phyloP scores from a whole-genome alignment of 2,888 invertebrate genomes.

The Pandemis heparana region DNA sequence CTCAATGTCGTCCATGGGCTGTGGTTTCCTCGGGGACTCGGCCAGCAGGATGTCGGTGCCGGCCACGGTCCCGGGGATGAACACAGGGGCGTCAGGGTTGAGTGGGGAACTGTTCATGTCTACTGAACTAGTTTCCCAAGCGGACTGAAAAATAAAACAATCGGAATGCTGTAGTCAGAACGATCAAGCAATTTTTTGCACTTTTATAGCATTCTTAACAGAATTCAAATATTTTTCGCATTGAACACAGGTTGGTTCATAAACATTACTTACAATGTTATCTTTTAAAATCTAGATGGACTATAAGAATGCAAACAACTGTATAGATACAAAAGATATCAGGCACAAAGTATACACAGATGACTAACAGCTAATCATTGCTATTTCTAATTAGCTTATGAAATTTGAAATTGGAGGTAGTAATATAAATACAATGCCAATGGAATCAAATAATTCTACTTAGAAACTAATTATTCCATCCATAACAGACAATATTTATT shows the following conservation, averaged over 20 bases:
- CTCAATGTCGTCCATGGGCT: conserved; percentile 87
- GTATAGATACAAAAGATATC: conserved; percentile 12
- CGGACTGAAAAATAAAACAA: conserved; percentile 67
- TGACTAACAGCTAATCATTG: conserved; percentile 36
- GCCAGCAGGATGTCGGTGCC: conserved; percentile 85
- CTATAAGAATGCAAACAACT: conserved; percentile 16
- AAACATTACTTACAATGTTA: background rate
- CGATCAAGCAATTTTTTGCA: background rate
- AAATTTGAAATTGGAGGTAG: background rate
- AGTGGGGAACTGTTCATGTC: conserved; percentile 92
- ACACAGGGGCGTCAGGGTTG: conserved; percentile 95
- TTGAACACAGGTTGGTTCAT: background rate
- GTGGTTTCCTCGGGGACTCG: conserved; percentile 90
- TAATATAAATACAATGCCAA: background rate
- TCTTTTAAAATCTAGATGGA: conserved; percentile 18
- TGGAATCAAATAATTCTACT: too few species aligned
- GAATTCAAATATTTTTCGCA: background rate
- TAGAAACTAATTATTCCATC: too few species aligned
- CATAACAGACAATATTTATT: background rate
- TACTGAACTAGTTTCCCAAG: conserved; percentile 81
- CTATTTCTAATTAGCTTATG: background rate
- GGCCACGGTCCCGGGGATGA: conserved; percentile 88
- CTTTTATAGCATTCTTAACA: background rate
- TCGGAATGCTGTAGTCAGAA: background rate
- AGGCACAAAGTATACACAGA: conserved; percentile 22